phyloP scores from a whole-genome alignment of 2,113 vertebrate species.

The Macquaria ambigua region DNA sequence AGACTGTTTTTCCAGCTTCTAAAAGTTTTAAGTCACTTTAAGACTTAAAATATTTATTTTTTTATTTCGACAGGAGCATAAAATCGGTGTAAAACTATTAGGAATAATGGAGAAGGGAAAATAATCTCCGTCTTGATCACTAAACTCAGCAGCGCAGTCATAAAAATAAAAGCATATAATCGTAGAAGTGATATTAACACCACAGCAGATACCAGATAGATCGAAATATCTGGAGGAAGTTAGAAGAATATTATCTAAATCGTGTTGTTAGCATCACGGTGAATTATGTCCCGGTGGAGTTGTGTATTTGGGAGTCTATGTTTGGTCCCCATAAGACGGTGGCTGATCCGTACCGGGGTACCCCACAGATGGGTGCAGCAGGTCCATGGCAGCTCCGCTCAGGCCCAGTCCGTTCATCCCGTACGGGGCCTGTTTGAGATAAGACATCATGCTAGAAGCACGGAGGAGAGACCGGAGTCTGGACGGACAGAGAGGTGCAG shows the following conservation, averaged over 20 bases:
- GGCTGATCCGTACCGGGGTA: constrained; percentile 88
- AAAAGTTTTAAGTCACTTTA: not conserved
- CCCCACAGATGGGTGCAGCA: constrained; percentile 96
- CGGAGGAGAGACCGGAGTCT: constrained; percentile 69
- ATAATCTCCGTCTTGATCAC: not conserved
- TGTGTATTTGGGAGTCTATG: no score
- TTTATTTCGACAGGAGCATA: not conserved
- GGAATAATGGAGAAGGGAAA: no score
- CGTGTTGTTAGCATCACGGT: no score
- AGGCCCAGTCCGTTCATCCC: constrained; percentile 97
- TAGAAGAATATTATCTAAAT: no score
- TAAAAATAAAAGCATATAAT: not conserved
- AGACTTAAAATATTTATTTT: not conserved
- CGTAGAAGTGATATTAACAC: no score
- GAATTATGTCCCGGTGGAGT: no score
- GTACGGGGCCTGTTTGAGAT: constrained; percentile 98
- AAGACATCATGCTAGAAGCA: constrained; percentile 97
- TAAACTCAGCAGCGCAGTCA: not conserved
- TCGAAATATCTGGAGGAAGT: no score
- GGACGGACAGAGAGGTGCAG: constrained; percentile 25
- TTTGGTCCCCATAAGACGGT: not conserved
- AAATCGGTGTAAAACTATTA: not conserved
- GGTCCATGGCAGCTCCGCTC: constrained; percentile 92
- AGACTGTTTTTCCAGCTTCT: no score
- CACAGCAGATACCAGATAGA: no score